phyloP scores from a whole-genome alignment of 1,140 invertebrate genomes.

The Tetranychus urticae region DNA sequence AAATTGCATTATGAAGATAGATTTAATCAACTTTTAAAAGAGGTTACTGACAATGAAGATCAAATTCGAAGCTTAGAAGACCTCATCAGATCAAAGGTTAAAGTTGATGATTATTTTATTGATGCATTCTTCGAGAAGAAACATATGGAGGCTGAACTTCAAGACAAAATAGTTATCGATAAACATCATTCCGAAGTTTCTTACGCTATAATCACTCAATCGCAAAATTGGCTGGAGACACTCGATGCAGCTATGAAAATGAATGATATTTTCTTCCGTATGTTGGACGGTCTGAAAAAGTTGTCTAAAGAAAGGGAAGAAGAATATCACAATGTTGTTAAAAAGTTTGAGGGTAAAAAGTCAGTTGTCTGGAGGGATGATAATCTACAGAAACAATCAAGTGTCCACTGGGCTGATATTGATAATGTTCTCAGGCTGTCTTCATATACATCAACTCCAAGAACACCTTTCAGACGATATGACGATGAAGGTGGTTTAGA shows the following conservation, averaged over 20 bases:
- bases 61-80: slow-evolving; percentile 1
- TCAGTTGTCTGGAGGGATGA: slow-evolving; percentile 9
- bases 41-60: slow-evolving; percentile 3
- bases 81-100: neutral
- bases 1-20: slow-evolving; percentile 6
- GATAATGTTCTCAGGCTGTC: neutral
- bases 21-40: neutral
- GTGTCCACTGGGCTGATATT: neutral
- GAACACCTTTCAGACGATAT: neutral
- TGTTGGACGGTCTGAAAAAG: neutral
- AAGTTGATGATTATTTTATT: slow-evolving; percentile 2
- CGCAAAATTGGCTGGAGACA: neutral
- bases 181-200: slow-evolving; percentile 3
- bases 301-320: slow-evolving; percentile 2
- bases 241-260: slow-evolving; percentile 1
- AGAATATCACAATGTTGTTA: neutral
- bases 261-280: neutral
- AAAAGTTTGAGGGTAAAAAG: slow-evolving; percentile 9
- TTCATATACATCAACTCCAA: neutral
- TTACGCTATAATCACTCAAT: neutral
- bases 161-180: slow-evolving; percentile 2
- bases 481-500: neutral
- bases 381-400: neutral
- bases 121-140: slow-evolving; percentile 2
- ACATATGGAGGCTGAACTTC: neutral